Percentiles rank a stretch among this genome's conserved stretches.
phyloP scores from a whole-genome alignment of 2,113 vertebrate species.

The Bagarius yarrelli region DNA sequence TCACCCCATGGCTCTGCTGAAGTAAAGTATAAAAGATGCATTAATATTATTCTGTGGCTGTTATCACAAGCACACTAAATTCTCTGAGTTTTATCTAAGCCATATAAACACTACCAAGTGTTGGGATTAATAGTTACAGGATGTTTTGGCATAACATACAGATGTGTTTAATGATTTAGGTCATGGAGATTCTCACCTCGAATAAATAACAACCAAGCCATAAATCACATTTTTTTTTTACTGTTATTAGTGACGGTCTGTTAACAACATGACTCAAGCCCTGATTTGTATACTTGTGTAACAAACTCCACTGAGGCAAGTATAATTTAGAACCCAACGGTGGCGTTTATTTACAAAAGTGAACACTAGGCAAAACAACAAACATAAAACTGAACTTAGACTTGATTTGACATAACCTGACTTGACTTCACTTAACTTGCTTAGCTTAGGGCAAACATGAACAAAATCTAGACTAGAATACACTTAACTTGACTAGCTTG shows the following conservation, averaged over 20 bases:
- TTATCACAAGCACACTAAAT: no score
- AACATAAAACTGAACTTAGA: no score
- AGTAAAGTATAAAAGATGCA: background rate
- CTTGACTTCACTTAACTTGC: no score
- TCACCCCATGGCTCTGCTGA: background rate
- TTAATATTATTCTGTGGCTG: no score
- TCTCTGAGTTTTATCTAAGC: slow-evolving; percentile 11
- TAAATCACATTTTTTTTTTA: slow-evolving; percentile 3
- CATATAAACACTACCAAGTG: background rate
- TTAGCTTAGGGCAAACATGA: no score
- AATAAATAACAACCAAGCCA: slow-evolving; percentile 1
- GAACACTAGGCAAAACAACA: no score
- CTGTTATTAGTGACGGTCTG: background rate
- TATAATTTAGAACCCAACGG: no score
- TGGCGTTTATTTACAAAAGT: no score
- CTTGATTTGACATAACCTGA: no score
- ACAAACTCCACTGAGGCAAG: no score
- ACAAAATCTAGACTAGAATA: no score
- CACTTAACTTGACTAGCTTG: no score
- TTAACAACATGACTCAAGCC: background rate
- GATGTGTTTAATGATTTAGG: background rate
- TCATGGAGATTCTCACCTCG: background rate
- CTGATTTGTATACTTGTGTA: background rate
- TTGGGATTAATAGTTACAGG: background rate
- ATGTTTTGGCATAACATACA: background rate